Conservation (phyloP, 2,113 vertebrate genomes). For the Toxotes jaculatrix region DNA sequence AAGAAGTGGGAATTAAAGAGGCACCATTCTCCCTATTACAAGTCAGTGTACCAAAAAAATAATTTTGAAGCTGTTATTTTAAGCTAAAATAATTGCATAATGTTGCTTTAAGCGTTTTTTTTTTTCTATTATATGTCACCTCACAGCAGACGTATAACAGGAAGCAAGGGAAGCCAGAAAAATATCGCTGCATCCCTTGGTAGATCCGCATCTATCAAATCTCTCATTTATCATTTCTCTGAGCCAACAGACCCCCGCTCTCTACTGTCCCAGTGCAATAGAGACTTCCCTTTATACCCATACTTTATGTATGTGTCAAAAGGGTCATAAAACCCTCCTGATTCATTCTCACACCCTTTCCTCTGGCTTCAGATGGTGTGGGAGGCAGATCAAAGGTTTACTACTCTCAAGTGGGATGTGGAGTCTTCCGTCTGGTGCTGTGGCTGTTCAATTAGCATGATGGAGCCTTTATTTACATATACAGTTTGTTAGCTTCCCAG, state of each 20-base stretch:
- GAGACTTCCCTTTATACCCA: slow-evolving; percentile 44
- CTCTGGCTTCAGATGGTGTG: slow-evolving; percentile 9
- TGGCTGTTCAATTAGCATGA: slow-evolving; percentile 11
- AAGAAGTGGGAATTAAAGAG: too few species aligned
- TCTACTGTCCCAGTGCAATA: slow-evolving; percentile 17
- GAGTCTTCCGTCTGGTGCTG: background rate
- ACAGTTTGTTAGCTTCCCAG: background rate
- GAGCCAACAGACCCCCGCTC: slow-evolving; percentile 37
- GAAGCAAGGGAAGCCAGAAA: slow-evolving; percentile 14
- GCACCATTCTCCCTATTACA: too few species aligned
- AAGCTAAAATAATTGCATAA: too few species aligned
- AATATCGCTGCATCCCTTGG: slow-evolving; percentile 22
- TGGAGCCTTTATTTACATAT: slow-evolving; percentile 39
- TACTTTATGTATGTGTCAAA: slow-evolving; percentile 63
- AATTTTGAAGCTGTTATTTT: too few species aligned
- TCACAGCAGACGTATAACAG: slow-evolving; percentile 15
- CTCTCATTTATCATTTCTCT: slow-evolving; percentile 64
- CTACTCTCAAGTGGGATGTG: background rate
- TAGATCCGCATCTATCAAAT: slow-evolving; percentile 36
- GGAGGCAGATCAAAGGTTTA: background rate
- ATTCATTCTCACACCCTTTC: slow-evolving; percentile 50
- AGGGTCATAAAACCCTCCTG: slow-evolving; percentile 54
- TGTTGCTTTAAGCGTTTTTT: too few species aligned
- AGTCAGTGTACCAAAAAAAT: too few species aligned
- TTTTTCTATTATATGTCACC: slow-evolving; percentile 31